Conservation (phyloP, 2,888 invertebrate species). For the Cataglyphis cursor region DNA sequence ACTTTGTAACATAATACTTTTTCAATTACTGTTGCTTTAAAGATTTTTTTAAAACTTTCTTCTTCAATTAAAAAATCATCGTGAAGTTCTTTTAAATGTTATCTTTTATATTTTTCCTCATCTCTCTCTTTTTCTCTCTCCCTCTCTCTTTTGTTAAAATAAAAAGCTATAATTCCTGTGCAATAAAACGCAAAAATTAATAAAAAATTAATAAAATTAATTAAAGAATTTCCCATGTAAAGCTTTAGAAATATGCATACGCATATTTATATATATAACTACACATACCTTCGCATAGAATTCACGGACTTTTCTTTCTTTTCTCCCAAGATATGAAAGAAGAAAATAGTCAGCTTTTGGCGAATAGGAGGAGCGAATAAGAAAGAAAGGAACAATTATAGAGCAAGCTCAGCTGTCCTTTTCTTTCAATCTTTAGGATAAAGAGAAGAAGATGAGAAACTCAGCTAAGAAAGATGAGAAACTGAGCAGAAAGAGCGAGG, state of each 20-base stretch:
- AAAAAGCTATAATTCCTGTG: slow-evolving; percentile 43
- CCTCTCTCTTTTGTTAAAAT: slow-evolving; percentile 34
- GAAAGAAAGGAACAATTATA: slow-evolving; percentile 1
- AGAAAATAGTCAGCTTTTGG: slow-evolving; percentile 1
- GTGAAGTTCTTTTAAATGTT: slow-evolving; percentile 3
- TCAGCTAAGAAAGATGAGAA: slow-evolving; percentile 26
- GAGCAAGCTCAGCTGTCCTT: slow-evolving; percentile 19
- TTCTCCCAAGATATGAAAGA: not conserved
- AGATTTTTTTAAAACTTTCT: slow-evolving; percentile 31
- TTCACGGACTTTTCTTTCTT: not conserved
- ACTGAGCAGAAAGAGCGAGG: slow-evolving; percentile 32
- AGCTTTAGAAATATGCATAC: not conserved
- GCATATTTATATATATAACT: not conserved
- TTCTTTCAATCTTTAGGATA: slow-evolving; percentile 32
- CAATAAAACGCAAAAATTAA: slow-evolving; percentile 55
- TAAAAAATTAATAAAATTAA: slow-evolving; percentile 60
- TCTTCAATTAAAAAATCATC: not conserved
- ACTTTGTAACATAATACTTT: not conserved
- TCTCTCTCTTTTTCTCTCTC: not conserved
- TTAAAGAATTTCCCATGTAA: slow-evolving; percentile 66
- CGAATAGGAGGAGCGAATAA: slow-evolving; percentile 52
- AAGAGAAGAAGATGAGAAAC: slow-evolving; percentile 38
- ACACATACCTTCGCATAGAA: not conserved
- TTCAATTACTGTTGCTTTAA: not conserved
- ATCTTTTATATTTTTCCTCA: slow-evolving; percentile 28